phyloP scores from a whole-genome alignment of 2,113 vertebrate genomes.

The Tachuris rubrigastra region DNA sequence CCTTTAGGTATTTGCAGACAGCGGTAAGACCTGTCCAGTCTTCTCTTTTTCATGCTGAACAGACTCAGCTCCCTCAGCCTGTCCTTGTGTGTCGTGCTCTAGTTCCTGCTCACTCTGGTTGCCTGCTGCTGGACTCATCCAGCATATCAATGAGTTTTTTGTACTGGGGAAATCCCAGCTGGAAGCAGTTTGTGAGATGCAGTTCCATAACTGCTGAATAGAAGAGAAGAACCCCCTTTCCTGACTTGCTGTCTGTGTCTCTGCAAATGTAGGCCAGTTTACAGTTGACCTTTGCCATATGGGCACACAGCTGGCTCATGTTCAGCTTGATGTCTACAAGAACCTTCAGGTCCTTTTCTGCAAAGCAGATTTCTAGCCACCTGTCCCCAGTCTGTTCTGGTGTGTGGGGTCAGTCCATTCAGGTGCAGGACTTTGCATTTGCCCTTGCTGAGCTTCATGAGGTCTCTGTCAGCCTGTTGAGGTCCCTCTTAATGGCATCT shows the following conservation, averaged over 20 bases:
- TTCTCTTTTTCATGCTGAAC: background rate
- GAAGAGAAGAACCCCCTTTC: background rate
- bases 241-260: background rate
- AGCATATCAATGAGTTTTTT: background rate
- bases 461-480: background rate
- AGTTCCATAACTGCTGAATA: background rate
- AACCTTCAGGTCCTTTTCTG: background rate
- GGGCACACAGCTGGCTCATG: background rate
- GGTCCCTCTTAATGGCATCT: background rate
- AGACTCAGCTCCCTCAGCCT: background rate
- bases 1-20: background rate
- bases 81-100: background rate
- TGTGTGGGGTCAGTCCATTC: background rate
- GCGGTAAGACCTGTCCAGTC: background rate
- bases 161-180: background rate
- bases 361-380: background rate
- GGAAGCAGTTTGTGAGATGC: background rate
- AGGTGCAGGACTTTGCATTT: background rate
- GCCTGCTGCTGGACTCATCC: background rate
- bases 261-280: background rate
- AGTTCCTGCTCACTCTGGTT: background rate
- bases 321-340: background rate
- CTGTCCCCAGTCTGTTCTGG: background rate
- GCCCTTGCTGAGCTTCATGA: background rate
- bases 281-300: background rate